These are phyloP conservation scores for Danionella dracula DNA, from an alignment of 2,797 vertebrate species.

Conservation along the genomic window DNA sequence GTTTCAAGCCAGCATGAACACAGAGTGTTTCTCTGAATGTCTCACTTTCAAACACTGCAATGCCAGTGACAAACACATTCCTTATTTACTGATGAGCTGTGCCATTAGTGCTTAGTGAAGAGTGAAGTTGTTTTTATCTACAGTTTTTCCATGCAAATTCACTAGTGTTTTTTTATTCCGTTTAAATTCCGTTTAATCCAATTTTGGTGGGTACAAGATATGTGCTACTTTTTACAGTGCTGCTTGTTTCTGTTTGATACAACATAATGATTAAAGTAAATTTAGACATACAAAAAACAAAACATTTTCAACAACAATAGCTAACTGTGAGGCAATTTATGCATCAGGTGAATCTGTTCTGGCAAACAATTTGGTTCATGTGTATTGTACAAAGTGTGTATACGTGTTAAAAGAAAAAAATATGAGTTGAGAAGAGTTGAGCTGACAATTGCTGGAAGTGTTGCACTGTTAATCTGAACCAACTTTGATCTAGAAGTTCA, in stretches of 20 bases:
- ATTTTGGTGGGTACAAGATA: background rate
- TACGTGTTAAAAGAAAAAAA: background rate
- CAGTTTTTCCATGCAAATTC: slow-evolving; percentile 1
- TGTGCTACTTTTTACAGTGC: background rate
- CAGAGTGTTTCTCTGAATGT: background rate
- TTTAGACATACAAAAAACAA: slow-evolving; percentile 25
- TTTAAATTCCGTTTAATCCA: slow-evolving; percentile 7
- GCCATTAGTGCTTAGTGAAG: slow-evolving; percentile 18
- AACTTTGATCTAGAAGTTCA: background rate
- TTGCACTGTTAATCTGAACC: background rate
- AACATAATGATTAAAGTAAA: slow-evolving; percentile 25
- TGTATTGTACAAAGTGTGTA: background rate
- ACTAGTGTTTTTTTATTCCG: background rate
- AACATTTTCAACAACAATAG: slow-evolving; percentile 31
- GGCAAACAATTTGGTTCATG: background rate
- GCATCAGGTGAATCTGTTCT: slow-evolving; percentile 44
- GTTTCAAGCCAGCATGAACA: slow-evolving; percentile 20
- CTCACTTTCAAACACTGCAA: background rate
- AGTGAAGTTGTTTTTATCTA: slow-evolving; percentile 1
- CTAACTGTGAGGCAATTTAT: slow-evolving; percentile 35
- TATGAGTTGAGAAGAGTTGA: background rate
- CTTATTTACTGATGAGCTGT: slow-evolving; percentile 1
- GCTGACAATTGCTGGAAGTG: background rate
- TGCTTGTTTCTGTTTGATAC: slow-evolving; percentile 27
- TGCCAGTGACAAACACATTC: background rate